These are phyloP conservation scores for Drosophila littoralis DNA, from an alignment of 1,140 invertebrate genomes.

Conservation along the genomic window DNA sequence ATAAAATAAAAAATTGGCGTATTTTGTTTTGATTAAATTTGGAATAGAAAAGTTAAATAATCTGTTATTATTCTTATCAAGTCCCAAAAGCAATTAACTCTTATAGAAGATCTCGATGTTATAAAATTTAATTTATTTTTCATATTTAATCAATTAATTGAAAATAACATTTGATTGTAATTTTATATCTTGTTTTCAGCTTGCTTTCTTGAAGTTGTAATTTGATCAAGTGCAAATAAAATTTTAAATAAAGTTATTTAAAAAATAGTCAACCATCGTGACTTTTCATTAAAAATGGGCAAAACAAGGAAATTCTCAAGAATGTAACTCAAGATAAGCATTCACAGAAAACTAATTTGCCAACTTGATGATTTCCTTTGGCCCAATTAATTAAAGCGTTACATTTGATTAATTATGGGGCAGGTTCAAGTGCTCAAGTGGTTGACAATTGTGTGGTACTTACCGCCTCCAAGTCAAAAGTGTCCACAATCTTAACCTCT, in stretches of 20 bases:
- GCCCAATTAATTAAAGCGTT: conserved; percentile 34
- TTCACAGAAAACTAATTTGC: conserved; percentile 5
- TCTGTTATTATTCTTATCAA: too few species aligned
- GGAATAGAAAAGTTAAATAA: too few species aligned
- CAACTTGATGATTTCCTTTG: conserved; percentile 4
- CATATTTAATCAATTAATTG: not conserved
- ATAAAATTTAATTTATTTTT: too few species aligned
- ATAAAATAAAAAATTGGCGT: too few species aligned
- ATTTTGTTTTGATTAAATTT: too few species aligned
- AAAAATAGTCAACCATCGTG: not conserved
- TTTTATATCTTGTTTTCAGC: not conserved
- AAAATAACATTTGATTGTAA: too few species aligned
- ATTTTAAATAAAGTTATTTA: not conserved
- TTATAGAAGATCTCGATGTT: too few species aligned
- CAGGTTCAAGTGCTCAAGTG: conserved; percentile 11
- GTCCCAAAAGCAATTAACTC: too few species aligned
- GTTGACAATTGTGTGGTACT: conserved; percentile 50
- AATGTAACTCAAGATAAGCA: conserved; percentile 8
- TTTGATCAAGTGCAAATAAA: not conserved
- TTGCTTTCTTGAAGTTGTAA: not conserved
- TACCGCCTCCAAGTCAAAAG: conserved; percentile 87
- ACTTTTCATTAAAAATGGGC: not conserved
- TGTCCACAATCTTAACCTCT: conserved; percentile 86
- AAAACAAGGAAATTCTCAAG: not conserved
- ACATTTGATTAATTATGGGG: conserved; percentile 24